Conservation (phyloP, 2,797 vertebrate genomes). For the Sebastolobus altivelis region DNA sequence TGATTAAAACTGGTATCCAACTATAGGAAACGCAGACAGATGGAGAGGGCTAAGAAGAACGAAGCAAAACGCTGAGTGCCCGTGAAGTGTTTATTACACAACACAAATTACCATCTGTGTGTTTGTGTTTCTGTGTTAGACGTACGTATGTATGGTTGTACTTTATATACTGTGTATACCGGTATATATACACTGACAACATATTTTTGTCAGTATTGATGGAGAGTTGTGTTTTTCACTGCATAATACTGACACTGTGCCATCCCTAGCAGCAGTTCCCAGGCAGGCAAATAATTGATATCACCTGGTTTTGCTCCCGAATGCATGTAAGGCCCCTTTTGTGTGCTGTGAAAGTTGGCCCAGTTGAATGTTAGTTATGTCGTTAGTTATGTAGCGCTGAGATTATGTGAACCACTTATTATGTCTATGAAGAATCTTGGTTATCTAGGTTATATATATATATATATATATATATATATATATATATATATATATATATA, state of each 20-base stretch:
- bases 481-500: background rate
- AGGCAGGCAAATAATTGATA: background rate
- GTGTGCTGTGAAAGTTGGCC: slow-evolving; percentile 14
- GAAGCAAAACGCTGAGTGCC: background rate
- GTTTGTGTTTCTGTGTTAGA: slow-evolving; percentile 4
- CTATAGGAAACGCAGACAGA: slow-evolving; percentile 4
- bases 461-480: too few species aligned
- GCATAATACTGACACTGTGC: too few species aligned
- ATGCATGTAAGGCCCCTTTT: background rate
- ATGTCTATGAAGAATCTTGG: background rate
- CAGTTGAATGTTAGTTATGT: background rate
- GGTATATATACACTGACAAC: background rate
- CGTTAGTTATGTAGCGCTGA: background rate
- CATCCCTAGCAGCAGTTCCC: background rate
- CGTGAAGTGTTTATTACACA: background rate
- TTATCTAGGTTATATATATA: background rate
- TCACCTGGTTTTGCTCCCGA: slow-evolving; percentile 7
- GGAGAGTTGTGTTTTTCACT: too few species aligned
- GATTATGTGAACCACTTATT: slow-evolving; percentile 18
- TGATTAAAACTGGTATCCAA: background rate
- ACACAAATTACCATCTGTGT: slow-evolving; percentile 5
- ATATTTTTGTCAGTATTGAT: background rate
- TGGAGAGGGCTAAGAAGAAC: slow-evolving; percentile 8
- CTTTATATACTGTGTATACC: background rate
- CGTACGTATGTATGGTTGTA: background rate